Conservation (phyloP, 30 jellyfish, hydroid and myxozoan species). For the Turritopsis dohrnii region DNA sequence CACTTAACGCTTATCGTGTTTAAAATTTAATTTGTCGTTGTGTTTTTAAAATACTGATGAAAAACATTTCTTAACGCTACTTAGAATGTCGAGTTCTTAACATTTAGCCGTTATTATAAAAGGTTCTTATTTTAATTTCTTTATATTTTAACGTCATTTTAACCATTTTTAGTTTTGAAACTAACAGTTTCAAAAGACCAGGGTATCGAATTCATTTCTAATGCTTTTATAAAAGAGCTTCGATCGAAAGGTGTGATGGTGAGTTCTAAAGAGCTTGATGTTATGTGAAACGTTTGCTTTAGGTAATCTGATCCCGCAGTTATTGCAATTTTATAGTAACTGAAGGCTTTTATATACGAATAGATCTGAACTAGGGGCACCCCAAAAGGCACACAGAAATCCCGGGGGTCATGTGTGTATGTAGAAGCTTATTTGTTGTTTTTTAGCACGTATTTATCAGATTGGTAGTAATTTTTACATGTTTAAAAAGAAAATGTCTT, state of each 20-base stretch:
- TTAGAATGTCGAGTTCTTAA: neutral
- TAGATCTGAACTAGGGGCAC: neutral
- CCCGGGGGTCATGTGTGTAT: neutral
- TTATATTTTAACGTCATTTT: too few relatives aligned
- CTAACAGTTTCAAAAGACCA: too few relatives aligned
- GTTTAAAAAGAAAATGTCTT: neutral
- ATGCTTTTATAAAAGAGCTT: too few relatives aligned
- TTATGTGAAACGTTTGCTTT: too few relatives aligned
- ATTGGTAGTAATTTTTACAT: neutral
- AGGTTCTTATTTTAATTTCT: too few relatives aligned
- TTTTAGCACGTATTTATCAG: neutral
- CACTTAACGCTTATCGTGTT: conserved; percentile 14
- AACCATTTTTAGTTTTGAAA: too few relatives aligned
- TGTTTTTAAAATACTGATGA: too few relatives aligned
- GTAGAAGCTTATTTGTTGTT: neutral
- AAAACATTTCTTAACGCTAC: neutral
- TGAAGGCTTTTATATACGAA: neutral
- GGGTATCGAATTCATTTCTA: too few relatives aligned
- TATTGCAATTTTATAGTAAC: neutral
- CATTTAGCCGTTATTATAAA: too few relatives aligned
- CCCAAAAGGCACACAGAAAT: neutral
- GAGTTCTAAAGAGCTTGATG: too few relatives aligned
- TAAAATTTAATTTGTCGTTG: neutral
- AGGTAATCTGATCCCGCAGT: too few relatives aligned
- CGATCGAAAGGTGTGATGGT: too few relatives aligned